These are phyloP conservation scores for Phyllotreta cruciferae DNA, from an alignment of 2,888 invertebrate species.

Conservation along the genomic window DNA sequence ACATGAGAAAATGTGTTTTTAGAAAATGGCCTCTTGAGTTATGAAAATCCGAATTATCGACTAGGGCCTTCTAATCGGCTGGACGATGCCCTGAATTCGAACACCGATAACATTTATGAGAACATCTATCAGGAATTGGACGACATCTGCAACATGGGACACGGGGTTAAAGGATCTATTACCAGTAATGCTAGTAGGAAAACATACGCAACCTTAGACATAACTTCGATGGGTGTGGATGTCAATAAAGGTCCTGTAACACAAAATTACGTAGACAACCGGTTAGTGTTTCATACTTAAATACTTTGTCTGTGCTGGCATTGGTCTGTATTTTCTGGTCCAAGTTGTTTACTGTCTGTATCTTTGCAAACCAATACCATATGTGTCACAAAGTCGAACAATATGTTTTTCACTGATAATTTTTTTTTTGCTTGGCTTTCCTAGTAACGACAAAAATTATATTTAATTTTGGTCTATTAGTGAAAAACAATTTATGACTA, in stretches of 20 bases:
- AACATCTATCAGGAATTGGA: conserved; percentile 73
- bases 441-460: background rate
- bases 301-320: background rate
- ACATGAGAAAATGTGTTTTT: conserved; percentile 58
- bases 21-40: conserved; percentile 91
- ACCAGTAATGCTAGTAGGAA: conserved; percentile 62
- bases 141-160: conserved; percentile 66
- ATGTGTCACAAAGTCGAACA: conserved; percentile 8
- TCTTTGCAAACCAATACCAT: too few relatives aligned
- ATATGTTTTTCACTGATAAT: conserved; percentile 16
- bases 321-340: conserved; percentile 18
- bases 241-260: conserved; percentile 67
- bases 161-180: conserved; percentile 61
- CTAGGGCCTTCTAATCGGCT: conserved; percentile 74
- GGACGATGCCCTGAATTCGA: conserved; percentile 77
- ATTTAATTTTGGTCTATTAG: background rate
- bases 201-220: conserved; percentile 71
- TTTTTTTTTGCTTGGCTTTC: conserved; percentile 4
- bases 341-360: background rate
- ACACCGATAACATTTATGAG: conserved; percentile 69
- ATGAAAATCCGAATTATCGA: conserved; percentile 92
- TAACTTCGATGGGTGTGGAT: conserved; percentile 76
- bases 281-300: conserved; percentile 55
- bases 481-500: conserved; percentile 20
- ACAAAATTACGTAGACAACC: conserved; percentile 59